Evolutionary conservation across 2,888 invertebrate genomes (phyloP).

Genomic region (Aphodius granarius): DNA sequence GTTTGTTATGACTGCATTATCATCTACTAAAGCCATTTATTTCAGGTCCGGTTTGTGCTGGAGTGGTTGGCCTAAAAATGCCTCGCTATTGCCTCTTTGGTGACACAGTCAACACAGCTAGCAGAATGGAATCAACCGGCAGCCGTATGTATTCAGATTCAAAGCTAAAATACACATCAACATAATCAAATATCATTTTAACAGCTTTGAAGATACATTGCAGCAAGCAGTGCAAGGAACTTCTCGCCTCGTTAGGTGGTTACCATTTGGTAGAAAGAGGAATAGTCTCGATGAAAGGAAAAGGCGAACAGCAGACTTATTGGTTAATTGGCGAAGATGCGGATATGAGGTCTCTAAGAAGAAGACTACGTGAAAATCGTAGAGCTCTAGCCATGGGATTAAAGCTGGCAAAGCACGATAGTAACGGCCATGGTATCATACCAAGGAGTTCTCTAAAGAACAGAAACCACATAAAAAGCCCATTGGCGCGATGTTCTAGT

Average conservation of each 20-base stretch:
- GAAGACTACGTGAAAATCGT: conserved; percentile 57
- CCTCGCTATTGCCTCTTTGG: conserved; percentile 91
- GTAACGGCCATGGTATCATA: conserved; percentile 43
- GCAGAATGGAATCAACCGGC: conserved; percentile 85
- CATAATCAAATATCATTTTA: neutral
- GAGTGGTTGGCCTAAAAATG: conserved; percentile 92
- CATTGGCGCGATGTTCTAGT: conserved; percentile 70
- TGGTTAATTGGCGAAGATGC: conserved; percentile 81
- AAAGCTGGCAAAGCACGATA: conserved; percentile 38
- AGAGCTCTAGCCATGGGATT: conserved; percentile 50
- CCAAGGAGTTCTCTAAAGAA: conserved; percentile 73
- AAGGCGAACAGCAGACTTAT: conserved; percentile 80
- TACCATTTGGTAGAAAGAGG: conserved; percentile 78
- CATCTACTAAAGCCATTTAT: conserved; percentile 27
- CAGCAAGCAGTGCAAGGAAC: conserved; percentile 69
- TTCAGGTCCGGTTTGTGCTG: conserved; percentile 86
- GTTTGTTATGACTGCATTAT: conserved; percentile 4
- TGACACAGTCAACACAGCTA: conserved; percentile 90
- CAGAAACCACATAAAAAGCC: conserved; percentile 60
- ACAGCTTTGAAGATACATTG: conserved; percentile 82
- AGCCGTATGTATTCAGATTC: conserved; percentile 60
- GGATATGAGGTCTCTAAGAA: conserved; percentile 59
- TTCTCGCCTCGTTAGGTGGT: conserved; percentile 73
- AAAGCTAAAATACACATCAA: neutral
- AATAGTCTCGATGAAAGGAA: conserved; percentile 79